Conservation (phyloP, 37 sponge, comb jelly and placozoan species). For the Halisarca cf. caerulea region DNA sequence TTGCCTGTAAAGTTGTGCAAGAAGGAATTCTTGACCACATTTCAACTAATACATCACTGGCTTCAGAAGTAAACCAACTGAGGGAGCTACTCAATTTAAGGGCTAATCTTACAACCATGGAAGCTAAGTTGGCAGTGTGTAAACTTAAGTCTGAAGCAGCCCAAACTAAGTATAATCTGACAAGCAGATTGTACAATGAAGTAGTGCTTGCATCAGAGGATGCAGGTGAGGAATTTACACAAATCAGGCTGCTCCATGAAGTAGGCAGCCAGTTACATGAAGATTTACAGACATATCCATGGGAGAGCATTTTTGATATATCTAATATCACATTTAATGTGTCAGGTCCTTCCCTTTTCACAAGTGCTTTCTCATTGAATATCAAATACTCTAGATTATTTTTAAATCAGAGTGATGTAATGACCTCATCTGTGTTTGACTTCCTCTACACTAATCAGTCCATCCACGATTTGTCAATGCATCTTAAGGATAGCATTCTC, state of each 20-base stretch:
- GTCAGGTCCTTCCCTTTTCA: not conserved
- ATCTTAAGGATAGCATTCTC: not conserved
- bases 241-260: not conserved
- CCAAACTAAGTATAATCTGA: not conserved
- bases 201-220: not conserved
- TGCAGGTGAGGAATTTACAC: not conserved
- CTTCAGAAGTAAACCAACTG: not conserved
- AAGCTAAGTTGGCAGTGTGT: not conserved
- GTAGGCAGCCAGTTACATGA: not conserved
- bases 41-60: not conserved
- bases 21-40: not conserved
- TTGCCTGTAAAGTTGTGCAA: not conserved
- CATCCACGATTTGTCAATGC: not conserved
- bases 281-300: not conserved
- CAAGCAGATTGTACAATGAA: not conserved
- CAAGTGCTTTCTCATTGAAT: not conserved
- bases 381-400: not conserved
- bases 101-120: not conserved
- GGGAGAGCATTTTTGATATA: not conserved
- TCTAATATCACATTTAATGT: not conserved
- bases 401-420: not conserved
- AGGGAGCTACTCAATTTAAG: not conserved
- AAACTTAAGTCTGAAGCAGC: not conserved
- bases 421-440: not conserved
- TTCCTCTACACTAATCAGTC: not conserved